Base-by-base conservation (phyloP, 37 sponge, comb jelly and placozoan species). In the Tethya wilhelma region DNA sequence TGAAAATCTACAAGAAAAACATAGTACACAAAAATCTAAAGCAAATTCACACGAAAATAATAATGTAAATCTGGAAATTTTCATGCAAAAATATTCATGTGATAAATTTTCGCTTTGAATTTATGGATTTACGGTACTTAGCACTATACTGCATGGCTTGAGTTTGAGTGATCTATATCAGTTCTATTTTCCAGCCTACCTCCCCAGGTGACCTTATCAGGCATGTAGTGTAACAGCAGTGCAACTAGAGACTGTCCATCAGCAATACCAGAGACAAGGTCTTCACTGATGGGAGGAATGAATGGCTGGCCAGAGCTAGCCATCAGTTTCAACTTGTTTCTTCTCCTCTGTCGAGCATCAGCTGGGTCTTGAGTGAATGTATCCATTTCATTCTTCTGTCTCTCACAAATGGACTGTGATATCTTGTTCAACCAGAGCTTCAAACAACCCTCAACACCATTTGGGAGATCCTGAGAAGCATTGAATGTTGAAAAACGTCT, bases 351-450 rank as follows among this genome's bases (percentile, higher is more conserved):
- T 14, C 55, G 25, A 29, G 86, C 64, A 6, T 71, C 64, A 20
- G n/a, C n/a, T n/a, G 34, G 46, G 30, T 84, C 73, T 4, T 29
- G 31, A 0, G 43, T 53, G 0, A 74, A 25, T 19, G 12, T 4
- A 4, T 75, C 9, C 0, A 43, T 20, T 33, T 67, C 39, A 38
- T 56, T 23, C 26, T 45, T 39, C 30, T 46, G 59, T 4, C 37
- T 31, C 9, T 23, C 14, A 59, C 57, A 30, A 0, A 55, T 56
- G 72, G 71, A 56, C 72, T 81, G 53, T 37, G 77, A 62, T n/a
- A 89, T 81, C 77, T 90, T 90, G 71, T 84, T 80, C 22, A 90
- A 56, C 95, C 95, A 94, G 19, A 90, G 65, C 4, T 88, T 31
- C 23, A 94, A 79, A 29, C 32, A 41, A 32, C 17, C 29, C 3